These are phyloP conservation scores for Charina bottae DNA, from an alignment of 2,113 vertebrate species.

Conservation along the genomic window DNA sequence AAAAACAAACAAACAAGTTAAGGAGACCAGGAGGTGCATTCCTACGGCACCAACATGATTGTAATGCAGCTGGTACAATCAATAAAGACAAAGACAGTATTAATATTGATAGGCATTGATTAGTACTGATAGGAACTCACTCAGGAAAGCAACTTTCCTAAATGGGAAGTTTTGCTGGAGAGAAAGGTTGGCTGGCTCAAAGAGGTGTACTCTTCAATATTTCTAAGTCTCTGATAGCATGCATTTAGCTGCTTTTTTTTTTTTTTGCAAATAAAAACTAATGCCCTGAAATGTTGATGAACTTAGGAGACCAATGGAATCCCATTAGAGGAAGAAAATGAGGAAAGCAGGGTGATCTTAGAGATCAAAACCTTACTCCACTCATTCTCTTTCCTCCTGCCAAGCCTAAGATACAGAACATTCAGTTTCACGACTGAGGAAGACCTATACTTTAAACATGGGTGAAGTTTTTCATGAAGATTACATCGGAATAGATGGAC, in stretches of 20 bases:
- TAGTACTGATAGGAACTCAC: neutral
- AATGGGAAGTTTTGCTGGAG: neutral
- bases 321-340: neutral
- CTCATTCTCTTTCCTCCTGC: neutral
- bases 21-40: neutral
- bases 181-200: neutral
- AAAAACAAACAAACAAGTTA: neutral
- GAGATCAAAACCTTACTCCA: neutral
- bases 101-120: neutral
- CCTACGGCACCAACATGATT: neutral
- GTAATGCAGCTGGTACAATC: neutral
- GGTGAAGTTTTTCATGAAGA: too few relatives aligned
- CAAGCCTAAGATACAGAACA: neutral
- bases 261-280: neutral
- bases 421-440: neutral
- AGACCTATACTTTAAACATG: too few relatives aligned
- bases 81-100: neutral
- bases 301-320: neutral
- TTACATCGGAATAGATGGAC: too few relatives aligned
- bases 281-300: neutral
- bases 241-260: neutral
- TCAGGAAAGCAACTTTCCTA: neutral
- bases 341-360: neutral
- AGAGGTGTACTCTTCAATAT: neutral
- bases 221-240: neutral